Conservation (phyloP, 2,113 vertebrate species). For the Gasterosteus aculeatus region DNA sequence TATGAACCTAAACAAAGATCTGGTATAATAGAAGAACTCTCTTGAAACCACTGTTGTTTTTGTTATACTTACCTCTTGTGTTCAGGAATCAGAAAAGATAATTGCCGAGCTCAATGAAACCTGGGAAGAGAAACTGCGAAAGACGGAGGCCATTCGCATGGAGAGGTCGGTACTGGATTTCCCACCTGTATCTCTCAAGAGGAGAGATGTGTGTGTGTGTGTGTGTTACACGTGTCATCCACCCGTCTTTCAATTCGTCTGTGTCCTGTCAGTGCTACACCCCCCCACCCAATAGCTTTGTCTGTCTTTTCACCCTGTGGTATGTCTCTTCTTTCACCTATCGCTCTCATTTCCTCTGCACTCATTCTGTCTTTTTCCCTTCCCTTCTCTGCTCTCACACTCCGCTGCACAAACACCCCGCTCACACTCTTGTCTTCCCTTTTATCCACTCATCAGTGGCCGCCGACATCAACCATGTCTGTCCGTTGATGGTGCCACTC, state of each 20-base stretch:
- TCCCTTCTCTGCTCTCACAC: slow-evolving; percentile 31
- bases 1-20: not conserved
- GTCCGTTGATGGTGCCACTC: slow-evolving; percentile 31
- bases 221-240: not conserved
- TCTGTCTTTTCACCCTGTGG: slow-evolving; percentile 30
- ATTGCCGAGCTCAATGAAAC: slow-evolving; percentile 96
- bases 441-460: slow-evolving; percentile 48
- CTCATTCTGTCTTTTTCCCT: slow-evolving; percentile 43
- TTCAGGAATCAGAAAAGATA: slow-evolving; percentile 98
- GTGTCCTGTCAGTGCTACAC: slow-evolving; percentile 20
- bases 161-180: slow-evolving; percentile 86
- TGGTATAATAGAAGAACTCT: not conserved
- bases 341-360: slow-evolving; percentile 25
- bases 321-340: slow-evolving; percentile 38
- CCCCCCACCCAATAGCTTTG: not conserved
- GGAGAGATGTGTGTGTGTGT: not conserved
- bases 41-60: not conserved
- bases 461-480: slow-evolving; percentile 32
- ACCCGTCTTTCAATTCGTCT: slow-evolving; percentile 18
- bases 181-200: slow-evolving; percentile 11
- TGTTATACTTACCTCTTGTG: slow-evolving; percentile 9
- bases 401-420: slow-evolving; percentile 49
- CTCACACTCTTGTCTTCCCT: slow-evolving; percentile 15
- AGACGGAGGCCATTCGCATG: slow-evolving; percentile 98
- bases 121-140: slow-evolving; percentile 91